Evolutionary conservation across 2,113 vertebrate genomes (phyloP).

Genomic region (Meles meles): DNA sequence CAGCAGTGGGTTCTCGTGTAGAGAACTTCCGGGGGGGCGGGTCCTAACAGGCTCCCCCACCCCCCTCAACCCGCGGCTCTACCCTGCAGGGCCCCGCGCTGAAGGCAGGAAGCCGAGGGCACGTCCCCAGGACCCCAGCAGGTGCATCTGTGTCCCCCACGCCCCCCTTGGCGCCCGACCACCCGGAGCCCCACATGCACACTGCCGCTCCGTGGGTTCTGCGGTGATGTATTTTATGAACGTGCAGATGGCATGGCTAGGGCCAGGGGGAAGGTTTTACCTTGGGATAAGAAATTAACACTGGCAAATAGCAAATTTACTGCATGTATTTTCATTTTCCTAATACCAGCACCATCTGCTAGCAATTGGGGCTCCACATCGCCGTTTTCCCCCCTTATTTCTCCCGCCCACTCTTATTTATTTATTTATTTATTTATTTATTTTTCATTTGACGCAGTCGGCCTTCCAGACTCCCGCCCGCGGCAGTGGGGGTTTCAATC

Average conservation of each 20-base stretch:
- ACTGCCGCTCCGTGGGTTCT: constrained; percentile 60
- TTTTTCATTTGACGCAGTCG: background rate
- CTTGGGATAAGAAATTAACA: constrained; percentile 86
- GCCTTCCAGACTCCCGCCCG: background rate
- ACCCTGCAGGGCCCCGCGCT: background rate
- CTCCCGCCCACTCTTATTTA: background rate
- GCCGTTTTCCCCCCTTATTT: constrained; percentile 23
- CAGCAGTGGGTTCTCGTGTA: rapidly evolving
- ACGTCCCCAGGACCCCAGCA: background rate
- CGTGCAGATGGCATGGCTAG: constrained; percentile 81
- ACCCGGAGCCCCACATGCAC: constrained; percentile 3
- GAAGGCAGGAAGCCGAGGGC: background rate
- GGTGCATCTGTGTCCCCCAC: rapidly evolving
- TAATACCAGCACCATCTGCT: constrained; percentile 89
- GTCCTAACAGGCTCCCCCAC: no score
- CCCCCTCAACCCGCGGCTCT: background rate
- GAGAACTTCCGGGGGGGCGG: background rate
- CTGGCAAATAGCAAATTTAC: constrained; percentile 86
- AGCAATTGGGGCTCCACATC: constrained; percentile 74
- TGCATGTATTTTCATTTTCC: constrained; percentile 87
- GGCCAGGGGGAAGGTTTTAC: constrained; percentile 82
- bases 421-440: background rate
- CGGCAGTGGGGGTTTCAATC: background rate
- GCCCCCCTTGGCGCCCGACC: background rate
- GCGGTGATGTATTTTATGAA: constrained; percentile 75